Evolutionary conservation across 2,113 vertebrate species (phyloP).

Genomic region (Dicaeum eximium): DNA sequence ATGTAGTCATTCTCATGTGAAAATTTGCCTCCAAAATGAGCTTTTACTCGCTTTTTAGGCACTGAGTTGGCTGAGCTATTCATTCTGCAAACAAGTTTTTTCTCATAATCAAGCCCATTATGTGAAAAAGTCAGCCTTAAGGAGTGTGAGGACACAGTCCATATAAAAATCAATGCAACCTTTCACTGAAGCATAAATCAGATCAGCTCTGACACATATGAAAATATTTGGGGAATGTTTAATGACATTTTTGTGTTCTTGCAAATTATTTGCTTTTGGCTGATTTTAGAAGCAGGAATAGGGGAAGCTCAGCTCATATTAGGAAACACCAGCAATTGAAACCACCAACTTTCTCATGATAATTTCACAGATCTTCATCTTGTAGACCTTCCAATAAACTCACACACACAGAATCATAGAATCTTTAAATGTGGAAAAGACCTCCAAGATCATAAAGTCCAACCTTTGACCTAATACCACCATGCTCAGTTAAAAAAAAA

Average conservation of each 20-base stretch:
- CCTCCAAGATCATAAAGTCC: not conserved
- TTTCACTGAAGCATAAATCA: constrained; percentile 34
- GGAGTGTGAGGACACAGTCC: not conserved
- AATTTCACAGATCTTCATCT: not conserved
- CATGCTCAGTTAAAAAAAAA: not conserved
- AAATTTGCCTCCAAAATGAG: not conserved
- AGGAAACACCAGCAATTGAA: not conserved
- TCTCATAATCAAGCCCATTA: not conserved
- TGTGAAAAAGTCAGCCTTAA: not conserved
- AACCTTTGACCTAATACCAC: not conserved
- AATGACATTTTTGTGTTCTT: constrained; percentile 36
- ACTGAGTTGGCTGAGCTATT: not conserved
- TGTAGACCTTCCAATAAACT: not conserved
- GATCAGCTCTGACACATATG: not conserved
- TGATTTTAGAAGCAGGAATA: constrained; percentile 13
- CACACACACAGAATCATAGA: not conserved
- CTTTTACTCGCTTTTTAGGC: not conserved
- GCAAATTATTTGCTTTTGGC: not conserved
- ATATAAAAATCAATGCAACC: constrained; percentile 21
- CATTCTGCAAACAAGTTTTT: not conserved
- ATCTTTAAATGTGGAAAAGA: not conserved
- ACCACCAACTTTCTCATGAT: not conserved
- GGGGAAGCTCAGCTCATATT: not conserved
- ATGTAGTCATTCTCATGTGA: not conserved
- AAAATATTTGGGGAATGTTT: constrained; percentile 44